Evolutionary conservation across 1,140 invertebrate genomes (phyloP), one percentile per base, ranked within the genome.

Genomic region (Reticulitermes speratus): DNA sequence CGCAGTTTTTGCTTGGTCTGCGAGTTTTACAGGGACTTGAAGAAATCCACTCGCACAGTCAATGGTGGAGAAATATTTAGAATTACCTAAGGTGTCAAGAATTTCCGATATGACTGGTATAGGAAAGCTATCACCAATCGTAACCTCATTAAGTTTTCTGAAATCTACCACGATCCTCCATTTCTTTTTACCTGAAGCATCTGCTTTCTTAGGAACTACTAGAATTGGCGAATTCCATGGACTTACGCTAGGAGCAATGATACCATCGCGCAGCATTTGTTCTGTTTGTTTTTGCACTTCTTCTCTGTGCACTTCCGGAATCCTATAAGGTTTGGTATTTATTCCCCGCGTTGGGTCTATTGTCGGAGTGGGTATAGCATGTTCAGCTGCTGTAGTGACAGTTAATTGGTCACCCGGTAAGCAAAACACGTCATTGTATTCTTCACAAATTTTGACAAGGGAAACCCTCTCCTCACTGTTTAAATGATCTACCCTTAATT

Each of bases 41-140:
- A 91, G 92, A 87, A 91, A 93, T 12, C 93, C 93, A 55, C 87
- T 89, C 3, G 88, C 88, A 9, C 92, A 86, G 89, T 93, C 91
- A 23, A 93, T 83, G 2, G 90, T 89, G 9, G 89, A 88, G 87
- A 93, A 93, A 86, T 89, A 91, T 44, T 87, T 87, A 12, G 88
- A 65, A 12, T 88, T 89, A 16, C 89, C 89, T 84, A 93, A 87
- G 87, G 90, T 90, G 87, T 92, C 90, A 19, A 94, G 88, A 83
- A 90, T 88, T 38, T 92, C 90, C 38, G 90, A 89, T 21, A 93
- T 92, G 21, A 91, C 89, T 12, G 93, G 93, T 32, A 93, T 87
- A 8, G 92, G 93, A 88, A 90, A 93, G n/a, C 88, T 88, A 86
- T 94, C 92, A 7, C 65, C 69, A 9, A 88, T 59, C 2, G 88